Evolutionary conservation across 1,140 invertebrate species (phyloP), one percentile per base, ranked within the genome.

Genomic region (Drosophila nikananu): DNA sequence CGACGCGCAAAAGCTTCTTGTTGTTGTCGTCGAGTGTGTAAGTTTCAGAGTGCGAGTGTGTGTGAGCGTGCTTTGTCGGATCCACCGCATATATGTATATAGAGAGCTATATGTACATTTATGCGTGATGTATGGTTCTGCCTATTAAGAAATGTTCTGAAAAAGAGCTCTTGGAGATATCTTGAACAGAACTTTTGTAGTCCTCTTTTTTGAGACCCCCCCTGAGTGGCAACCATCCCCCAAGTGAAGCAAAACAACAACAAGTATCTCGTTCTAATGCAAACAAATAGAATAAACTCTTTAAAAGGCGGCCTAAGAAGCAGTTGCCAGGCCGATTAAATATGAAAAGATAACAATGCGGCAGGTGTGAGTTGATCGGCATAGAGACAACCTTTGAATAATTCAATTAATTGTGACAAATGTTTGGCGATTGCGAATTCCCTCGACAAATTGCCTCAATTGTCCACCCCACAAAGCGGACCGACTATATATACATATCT

Each of bases 51-150:
- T 51, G 49, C 30, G 58, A 21, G 81, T 64, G 61, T 80, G 67
- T 17, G 65, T 32, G 71, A 74, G 73, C 37, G 59, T 75, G 73
- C 71, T 75, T 79, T 79, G 60, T 86, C 58, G 82, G 62, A 39
- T 49, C 41, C 49, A 59, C 46, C 64, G 37, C 42, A 71, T 67
- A 61, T 37, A 37, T 58, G 1, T 23, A 15, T 59, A 64, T 41
- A 37, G 55, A 70, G 5, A 46, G 12, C 37, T 55, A 46, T 46
- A 27, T 27, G 32, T 54, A 37, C n/a, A 19, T 42, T 46, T 42
- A 71, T 32, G 48, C 46, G 44, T 51, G 37, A 52, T 68, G 39
- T 23, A 44, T 71, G 25, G n/a, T 37, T 44, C 37, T 44, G 71
- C 71, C 54, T 73, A 73, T 73, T 73, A 61, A 73, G 67, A 73